These are phyloP conservation scores for Lagorchestes hirsutus DNA, from an alignment of 2,797 vertebrate species.

Conservation along the genomic window DNA sequence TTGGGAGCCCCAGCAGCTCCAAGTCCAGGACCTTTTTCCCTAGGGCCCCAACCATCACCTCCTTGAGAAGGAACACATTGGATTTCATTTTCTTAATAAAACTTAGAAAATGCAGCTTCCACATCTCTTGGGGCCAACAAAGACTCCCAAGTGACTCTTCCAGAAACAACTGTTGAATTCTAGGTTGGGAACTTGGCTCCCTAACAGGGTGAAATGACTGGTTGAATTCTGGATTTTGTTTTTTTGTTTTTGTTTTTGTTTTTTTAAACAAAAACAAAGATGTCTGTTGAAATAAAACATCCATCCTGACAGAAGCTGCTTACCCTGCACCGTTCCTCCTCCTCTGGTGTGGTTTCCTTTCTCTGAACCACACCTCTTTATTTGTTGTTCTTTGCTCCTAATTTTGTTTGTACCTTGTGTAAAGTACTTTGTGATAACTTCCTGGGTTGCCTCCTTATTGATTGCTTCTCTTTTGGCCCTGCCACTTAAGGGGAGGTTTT, in stretches of 20 bases:
- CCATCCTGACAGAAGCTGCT: constrained; percentile 62
- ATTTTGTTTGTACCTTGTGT: neutral
- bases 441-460: neutral
- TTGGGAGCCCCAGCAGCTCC: constrained; percentile 44
- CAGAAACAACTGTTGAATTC: constrained; percentile 42
- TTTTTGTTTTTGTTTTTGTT: constrained; percentile 66
- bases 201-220: constrained; percentile 57
- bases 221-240: constrained; percentile 28
- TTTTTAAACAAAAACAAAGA: constrained; percentile 64
- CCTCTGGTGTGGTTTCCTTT: neutral
- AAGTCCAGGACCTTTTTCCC: constrained; percentile 62
- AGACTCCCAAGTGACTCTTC: constrained; percentile 62
- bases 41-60: constrained; percentile 71
- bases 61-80: constrained; percentile 74
- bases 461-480: neutral
- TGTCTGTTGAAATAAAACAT: constrained; percentile 82
- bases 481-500: neutral
- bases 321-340: neutral
- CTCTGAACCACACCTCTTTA: neutral
- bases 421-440: neutral
- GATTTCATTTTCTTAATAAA: constrained; percentile 79
- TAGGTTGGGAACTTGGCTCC: constrained; percentile 53
- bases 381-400: neutral
- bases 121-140: constrained; percentile 63
- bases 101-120: constrained; percentile 73